phyloP scores from a whole-genome alignment of 2,888 invertebrate species.

The Dolichomitus sp. region DNA sequence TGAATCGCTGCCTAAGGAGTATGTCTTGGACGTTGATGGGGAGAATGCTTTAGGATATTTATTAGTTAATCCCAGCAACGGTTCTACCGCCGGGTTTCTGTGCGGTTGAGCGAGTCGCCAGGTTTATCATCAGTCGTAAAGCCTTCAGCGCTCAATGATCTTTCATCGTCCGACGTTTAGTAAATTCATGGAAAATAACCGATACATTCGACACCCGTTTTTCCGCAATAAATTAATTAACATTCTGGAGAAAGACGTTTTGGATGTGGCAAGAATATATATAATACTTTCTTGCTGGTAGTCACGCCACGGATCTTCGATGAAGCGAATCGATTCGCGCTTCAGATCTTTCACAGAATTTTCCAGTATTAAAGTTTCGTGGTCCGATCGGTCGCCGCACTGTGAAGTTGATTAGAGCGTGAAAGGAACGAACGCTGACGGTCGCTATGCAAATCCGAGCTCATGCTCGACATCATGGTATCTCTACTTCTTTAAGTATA shows the following conservation, averaged over 20 bases:
- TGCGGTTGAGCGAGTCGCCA: neutral
- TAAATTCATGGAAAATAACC: slow-evolving; percentile 11
- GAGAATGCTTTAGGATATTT: slow-evolving; percentile 43
- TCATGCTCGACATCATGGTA: slow-evolving; percentile 15
- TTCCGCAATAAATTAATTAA: neutral
- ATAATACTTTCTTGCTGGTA: neutral
- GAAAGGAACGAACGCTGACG: slow-evolving; percentile 40
- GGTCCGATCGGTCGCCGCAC: slow-evolving; percentile 16
- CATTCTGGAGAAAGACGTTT: neutral
- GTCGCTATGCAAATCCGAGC: slow-evolving; percentile 40
- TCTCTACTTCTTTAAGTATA: slow-evolving; percentile 4
- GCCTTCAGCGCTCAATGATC: neutral
- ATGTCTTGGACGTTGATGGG: slow-evolving; percentile 35
- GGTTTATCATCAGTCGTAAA: slow-evolving; percentile 28
- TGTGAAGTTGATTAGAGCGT: slow-evolving; percentile 38
- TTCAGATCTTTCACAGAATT: slow-evolving; percentile 21
- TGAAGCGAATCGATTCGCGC: slow-evolving; percentile 38
- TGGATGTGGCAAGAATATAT: neutral
- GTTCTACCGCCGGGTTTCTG: neutral
- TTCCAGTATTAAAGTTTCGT: slow-evolving; percentile 29
- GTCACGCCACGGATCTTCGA: slow-evolving; percentile 34
- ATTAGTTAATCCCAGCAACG: slow-evolving; percentile 31
- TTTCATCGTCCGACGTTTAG: neutral
- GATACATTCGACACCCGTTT: neutral
- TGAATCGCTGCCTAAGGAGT: neutral